Base-by-base conservation (phyloP, 2,113 vertebrate species). In the Athene noctua region DNA sequence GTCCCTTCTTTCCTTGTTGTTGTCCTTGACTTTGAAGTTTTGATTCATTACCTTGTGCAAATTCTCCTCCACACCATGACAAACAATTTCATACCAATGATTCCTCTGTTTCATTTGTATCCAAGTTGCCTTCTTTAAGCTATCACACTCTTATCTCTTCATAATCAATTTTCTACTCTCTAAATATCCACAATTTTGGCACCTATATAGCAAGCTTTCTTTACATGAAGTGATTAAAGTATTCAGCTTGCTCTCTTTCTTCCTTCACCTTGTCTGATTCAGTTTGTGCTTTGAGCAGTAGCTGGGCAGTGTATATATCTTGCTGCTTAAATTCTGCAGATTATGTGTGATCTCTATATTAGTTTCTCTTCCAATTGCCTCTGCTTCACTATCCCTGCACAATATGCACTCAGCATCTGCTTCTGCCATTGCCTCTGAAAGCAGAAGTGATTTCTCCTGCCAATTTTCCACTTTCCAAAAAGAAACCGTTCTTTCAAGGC, bases 371-470 rank as follows among this genome's bases (percentile, higher is more conserved):
- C 86, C 97, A 95, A 84, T 94, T 89, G 90, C 89, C 88, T 54
- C 94, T 86, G 75, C 90, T 89, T 87, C 12, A 0, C 92, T 91
- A 18, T 92, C 86, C 86, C 80, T 46, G 52, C 94, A 92, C 96
- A 96, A 91, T 29, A 66, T 62, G 40, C 71, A 55, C 95, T 91
- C 96, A 49, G 80, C 96, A 96, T 90, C 96, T 92, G 95, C 93
- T 96, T 70, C 93, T 96, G 77, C 95, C 65, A 11, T 70, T 79
- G 92, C 63, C 46, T 96, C 94, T 70, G 94, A 93, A 97, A 94
- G 97, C 83, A 96, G 62, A 77, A 96, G 94, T 94, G 90, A 96
- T 97, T 97, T 84, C 94, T 96, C 71, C 93, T 95, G 96, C 94
- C 97, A 96, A 92, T 95, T 96, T 96, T 94, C 96, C 67, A 79